Percentiles rank a stretch among this genome's conserved stretches.
These are phyloP conservation scores for Carpatolechia fugitivella DNA, from an alignment of 2,888 invertebrate genomes.

Conservation along the genomic window DNA sequence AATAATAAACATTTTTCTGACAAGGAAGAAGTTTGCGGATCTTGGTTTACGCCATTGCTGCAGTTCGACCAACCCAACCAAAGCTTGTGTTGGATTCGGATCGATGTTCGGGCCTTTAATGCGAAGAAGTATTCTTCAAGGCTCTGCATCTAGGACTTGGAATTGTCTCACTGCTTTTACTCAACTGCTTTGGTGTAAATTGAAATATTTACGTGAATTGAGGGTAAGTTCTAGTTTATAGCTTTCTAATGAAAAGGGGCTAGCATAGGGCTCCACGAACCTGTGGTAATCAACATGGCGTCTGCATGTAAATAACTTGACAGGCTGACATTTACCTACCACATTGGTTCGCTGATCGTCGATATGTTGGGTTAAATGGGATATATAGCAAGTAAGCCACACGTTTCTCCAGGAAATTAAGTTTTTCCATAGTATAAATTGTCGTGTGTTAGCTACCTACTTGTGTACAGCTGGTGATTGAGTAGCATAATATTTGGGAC, in stretches of 20 bases:
- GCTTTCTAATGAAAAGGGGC: slow-evolving; percentile 36
- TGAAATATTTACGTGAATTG: slow-evolving; percentile 74
- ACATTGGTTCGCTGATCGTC: slow-evolving; percentile 27
- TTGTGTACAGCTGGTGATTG: no score
- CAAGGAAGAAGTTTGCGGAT: slow-evolving; percentile 35
- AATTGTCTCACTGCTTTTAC: slow-evolving; percentile 81
- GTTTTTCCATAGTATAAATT: no score
- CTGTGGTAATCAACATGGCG: slow-evolving; percentile 74
- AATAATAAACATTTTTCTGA: slow-evolving; percentile 21
- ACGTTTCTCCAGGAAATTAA: background rate
- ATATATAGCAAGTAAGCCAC: background rate
- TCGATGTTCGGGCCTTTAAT: slow-evolving; percentile 84
- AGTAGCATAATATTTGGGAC: no score
- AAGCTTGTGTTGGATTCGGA: slow-evolving; percentile 75
- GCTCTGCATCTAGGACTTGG: slow-evolving; percentile 85
- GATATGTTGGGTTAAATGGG: background rate
- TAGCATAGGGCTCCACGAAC: slow-evolving; percentile 62
- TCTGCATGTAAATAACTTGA: slow-evolving; percentile 71
- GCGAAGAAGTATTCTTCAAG: slow-evolving; percentile 82
- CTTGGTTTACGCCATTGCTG: slow-evolving; percentile 39
- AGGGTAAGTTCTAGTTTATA: slow-evolving; percentile 63
- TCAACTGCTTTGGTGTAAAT: slow-evolving; percentile 81
- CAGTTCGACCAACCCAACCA: slow-evolving; percentile 53
- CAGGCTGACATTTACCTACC: slow-evolving; percentile 46
- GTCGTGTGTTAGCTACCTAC: no score